These are phyloP conservation scores for Panthera tigris DNA, from an alignment of 2,113 vertebrate genomes.

Conservation along the genomic window DNA sequence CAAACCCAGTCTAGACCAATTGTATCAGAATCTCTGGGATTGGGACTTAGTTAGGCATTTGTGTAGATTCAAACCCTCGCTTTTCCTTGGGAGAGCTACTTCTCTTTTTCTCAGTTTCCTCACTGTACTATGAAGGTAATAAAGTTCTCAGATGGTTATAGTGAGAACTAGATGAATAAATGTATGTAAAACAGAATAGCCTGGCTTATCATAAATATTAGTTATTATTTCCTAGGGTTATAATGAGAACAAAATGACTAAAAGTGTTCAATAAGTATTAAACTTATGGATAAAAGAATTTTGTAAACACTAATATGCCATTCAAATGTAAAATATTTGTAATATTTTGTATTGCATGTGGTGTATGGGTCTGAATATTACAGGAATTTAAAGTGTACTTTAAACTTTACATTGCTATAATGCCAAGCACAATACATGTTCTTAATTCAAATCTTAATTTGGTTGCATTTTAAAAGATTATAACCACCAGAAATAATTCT, in stretches of 20 bases:
- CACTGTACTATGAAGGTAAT: not conserved
- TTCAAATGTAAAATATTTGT: not conserved
- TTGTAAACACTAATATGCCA: not conserved
- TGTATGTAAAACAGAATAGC: not conserved
- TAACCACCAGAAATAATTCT: not conserved
- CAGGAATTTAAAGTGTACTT: not conserved
- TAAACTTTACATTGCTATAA: not conserved
- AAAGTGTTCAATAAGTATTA: not conserved
- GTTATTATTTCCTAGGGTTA: not conserved
- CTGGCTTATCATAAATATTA: not conserved
- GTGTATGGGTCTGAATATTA: not conserved
- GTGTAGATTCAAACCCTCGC: not conserved
- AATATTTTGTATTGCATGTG: not conserved
- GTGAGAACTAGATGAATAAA: not conserved
- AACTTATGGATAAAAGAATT: not conserved
- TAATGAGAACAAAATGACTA: slow-evolving; percentile 16
- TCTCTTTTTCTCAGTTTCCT: not conserved
- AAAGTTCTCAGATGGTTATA: not conserved
- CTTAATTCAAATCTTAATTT: slow-evolving; percentile 2
- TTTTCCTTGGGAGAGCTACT: not conserved
- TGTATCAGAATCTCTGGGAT: not conserved
- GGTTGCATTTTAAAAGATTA: slow-evolving; percentile 13
- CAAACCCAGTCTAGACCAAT: not conserved
- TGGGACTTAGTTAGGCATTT: not conserved
- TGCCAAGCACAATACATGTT: not conserved